These are phyloP conservation scores for Anseranas semipalmata DNA, from an alignment of 2,113 vertebrate genomes.

Conservation along the genomic window DNA sequence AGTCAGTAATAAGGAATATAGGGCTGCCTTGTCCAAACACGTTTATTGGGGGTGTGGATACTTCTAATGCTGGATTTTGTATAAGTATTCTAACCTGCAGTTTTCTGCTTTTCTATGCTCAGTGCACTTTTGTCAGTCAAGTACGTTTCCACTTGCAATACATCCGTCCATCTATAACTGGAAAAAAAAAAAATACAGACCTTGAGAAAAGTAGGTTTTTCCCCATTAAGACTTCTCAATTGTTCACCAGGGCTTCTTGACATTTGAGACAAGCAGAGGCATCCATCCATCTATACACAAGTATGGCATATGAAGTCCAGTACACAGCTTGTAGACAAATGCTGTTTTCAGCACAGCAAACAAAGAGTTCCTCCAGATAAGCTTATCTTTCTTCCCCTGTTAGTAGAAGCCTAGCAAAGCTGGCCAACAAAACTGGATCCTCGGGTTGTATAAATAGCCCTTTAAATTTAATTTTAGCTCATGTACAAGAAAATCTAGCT, in stretches of 20 bases:
- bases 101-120: neutral
- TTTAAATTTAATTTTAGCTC: neutral
- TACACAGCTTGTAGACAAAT: neutral
- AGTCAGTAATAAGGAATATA: neutral
- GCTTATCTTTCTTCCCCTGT: neutral
- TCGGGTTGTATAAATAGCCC: neutral
- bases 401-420: neutral
- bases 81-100: neutral
- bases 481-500: neutral
- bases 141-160: neutral
- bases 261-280: neutral
- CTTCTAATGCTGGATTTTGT: neutral
- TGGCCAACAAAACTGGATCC: constrained; percentile 26
- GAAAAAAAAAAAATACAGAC: neutral
- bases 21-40: neutral
- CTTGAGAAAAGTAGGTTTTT: neutral
- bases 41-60: neutral
- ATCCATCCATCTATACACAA: neutral
- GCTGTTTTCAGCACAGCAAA: constrained; percentile 1
- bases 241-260: neutral
- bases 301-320: neutral
- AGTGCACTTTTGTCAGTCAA: neutral
- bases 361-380: constrained; percentile 14
- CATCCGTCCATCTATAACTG: neutral
- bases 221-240: neutral